Conservation (phyloP, 2,888 invertebrate species). For the Peribatodes rhomboidaria region DNA sequence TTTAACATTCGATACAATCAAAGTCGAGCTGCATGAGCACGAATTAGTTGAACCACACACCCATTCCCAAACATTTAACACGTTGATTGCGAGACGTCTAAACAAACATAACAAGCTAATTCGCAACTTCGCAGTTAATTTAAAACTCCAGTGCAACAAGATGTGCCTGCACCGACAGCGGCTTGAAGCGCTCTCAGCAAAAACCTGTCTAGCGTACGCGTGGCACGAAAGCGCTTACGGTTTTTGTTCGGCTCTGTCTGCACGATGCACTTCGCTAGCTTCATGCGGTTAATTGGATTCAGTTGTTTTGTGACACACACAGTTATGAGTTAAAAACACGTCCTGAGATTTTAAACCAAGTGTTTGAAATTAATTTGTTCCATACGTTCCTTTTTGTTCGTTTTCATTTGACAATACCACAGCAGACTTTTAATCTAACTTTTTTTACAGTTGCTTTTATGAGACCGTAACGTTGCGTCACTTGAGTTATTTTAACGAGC, state of each 20-base stretch:
- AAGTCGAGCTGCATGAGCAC: no score
- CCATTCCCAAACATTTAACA: constrained; percentile 20
- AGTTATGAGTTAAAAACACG: constrained; percentile 31
- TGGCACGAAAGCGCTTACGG: constrained; percentile 17
- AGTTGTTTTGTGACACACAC: constrained; percentile 35
- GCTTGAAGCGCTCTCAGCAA: constrained; percentile 37
- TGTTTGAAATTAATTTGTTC: background rate
- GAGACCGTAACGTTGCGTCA: constrained; percentile 3
- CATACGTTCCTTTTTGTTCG: background rate
- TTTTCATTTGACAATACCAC: constrained; percentile 1
- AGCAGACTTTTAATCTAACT: constrained; percentile 21
- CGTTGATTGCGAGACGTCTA: constrained; percentile 4
- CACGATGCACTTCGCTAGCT: constrained; percentile 7
- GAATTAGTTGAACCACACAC: background rate
- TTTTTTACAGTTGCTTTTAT: constrained; percentile 14
- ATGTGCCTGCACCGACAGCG: constrained; percentile 19
- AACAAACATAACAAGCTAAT: constrained; percentile 19
- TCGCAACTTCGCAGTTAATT: constrained; percentile 21
- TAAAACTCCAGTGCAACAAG: constrained; percentile 22
- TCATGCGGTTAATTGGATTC: constrained; percentile 26
- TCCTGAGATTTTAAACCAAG: constrained; percentile 16
- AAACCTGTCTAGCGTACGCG: constrained; percentile 26
- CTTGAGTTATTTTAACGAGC: constrained; percentile 21
- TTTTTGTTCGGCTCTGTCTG: constrained; percentile 22
- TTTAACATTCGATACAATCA: no score